phyloP scores from a whole-genome alignment of 2,113 vertebrate genomes.

The Sebastes schlegelii region DNA sequence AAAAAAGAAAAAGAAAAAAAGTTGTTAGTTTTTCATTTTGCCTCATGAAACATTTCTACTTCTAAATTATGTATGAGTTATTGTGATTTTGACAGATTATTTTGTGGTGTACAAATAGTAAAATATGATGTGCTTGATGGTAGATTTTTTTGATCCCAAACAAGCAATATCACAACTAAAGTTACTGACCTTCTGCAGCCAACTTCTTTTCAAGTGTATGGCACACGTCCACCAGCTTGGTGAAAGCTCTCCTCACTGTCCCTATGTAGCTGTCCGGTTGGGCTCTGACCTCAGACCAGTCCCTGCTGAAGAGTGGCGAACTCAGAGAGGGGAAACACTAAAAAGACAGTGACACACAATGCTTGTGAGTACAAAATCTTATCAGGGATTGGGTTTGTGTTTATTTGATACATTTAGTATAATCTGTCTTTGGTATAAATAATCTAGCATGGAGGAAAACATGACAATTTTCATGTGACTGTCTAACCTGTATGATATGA shows the following conservation, averaged over 20 bases:
- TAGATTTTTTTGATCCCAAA: background rate
- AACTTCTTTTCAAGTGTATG: conserved; percentile 37
- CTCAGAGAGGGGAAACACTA: conserved; percentile 45
- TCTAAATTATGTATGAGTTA: background rate
- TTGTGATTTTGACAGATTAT: background rate
- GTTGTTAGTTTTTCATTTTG: background rate
- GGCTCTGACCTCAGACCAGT: conserved; percentile 48
- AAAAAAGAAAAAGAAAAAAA: background rate
- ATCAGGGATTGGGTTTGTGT: background rate
- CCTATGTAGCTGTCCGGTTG: conserved; percentile 31
- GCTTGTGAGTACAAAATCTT: background rate
- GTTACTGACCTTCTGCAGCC: conserved; percentile 41
- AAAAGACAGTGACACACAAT: background rate
- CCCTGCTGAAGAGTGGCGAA: background rate
- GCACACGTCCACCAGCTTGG: conserved; percentile 46
- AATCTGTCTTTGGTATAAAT: background rate
- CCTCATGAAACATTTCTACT: background rate
- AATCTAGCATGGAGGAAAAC: background rate
- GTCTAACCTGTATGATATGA: conserved; percentile 60
- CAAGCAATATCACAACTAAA: background rate
- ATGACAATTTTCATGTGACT: background rate
- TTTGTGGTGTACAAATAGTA: background rate
- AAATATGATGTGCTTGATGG: background rate
- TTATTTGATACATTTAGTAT: background rate
- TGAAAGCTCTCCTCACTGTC: conserved; percentile 31